Percentiles rank a stretch among this genome's conserved stretches.
These are phyloP conservation scores for Brenthis daphne DNA, from an alignment of 2,888 invertebrate genomes.

Conservation along the genomic window DNA sequence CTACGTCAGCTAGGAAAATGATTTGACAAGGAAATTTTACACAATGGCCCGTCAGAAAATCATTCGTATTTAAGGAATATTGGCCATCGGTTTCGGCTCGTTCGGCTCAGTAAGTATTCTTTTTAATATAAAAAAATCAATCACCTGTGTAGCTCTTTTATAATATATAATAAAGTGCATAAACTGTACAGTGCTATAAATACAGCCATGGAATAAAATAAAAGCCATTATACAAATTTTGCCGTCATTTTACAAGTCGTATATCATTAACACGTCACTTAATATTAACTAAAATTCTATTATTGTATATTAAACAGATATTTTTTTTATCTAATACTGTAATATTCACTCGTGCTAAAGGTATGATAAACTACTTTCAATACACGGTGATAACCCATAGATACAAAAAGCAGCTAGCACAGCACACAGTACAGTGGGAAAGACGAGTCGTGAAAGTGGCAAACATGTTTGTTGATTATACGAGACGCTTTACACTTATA, in stretches of 20 bases:
- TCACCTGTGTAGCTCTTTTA: conserved; percentile 38
- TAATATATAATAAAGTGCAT: conserved; percentile 54
- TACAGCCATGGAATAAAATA: conserved; percentile 52
- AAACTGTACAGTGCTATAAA: conserved; percentile 72
- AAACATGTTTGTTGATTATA: conserved; percentile 77
- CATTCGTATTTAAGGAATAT: conserved; percentile 4
- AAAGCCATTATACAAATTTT: conserved; percentile 43
- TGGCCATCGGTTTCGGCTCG: background rate
- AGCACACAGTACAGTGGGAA: conserved; percentile 82
- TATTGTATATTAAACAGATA: conserved; percentile 25
- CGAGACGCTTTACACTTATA: conserved; percentile 79
- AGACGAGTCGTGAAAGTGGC: conserved; percentile 79
- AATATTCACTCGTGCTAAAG: conserved; percentile 68
- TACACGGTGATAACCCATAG: conserved; percentile 79
- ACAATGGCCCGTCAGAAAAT: conserved; percentile 5
- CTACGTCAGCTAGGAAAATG: conserved; percentile 42
- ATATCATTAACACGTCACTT: conserved; percentile 13
- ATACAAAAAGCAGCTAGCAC: conserved; percentile 83
- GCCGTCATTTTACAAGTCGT: conserved; percentile 31
- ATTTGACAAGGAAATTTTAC: conserved; percentile 12
- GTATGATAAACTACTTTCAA: conserved; percentile 69
- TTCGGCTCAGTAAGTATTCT: conserved; percentile 2
- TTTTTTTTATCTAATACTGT: conserved; percentile 30
- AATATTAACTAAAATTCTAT: conserved; percentile 26
- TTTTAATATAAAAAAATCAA: background rate